phyloP scores from a whole-genome alignment of 2,888 invertebrate genomes.

The Drosophila barbarae region DNA sequence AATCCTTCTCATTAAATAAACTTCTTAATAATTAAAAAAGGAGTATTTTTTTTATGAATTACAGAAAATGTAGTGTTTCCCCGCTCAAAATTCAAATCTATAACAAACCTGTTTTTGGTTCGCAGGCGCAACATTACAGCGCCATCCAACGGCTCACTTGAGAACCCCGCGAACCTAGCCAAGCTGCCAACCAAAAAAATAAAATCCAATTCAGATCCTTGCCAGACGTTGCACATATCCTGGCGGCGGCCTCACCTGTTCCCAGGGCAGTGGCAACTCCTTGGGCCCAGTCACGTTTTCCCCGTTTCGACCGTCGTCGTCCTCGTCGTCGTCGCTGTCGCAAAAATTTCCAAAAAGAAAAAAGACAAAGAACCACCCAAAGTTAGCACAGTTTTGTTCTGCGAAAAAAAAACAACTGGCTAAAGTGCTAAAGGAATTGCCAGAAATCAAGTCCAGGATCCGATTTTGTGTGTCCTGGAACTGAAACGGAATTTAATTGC shows the following conservation, averaged over 20 bases:
- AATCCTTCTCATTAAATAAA: too few relatives aligned
- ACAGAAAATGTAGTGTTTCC: background rate
- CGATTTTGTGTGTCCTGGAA: background rate
- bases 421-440: background rate
- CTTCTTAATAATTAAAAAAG: background rate
- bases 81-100: background rate
- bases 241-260: slow-evolving; percentile 2
- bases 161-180: background rate
- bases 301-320: slow-evolving; percentile 10
- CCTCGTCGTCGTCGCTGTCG: slow-evolving; percentile 7
- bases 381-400: background rate
- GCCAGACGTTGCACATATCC: background rate
- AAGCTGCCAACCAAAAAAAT: background rate
- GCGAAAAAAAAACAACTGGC: background rate
- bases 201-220: background rate
- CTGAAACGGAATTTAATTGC: background rate
- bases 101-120: slow-evolving; percentile 1
- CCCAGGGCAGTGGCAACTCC: background rate
- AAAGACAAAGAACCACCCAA: background rate
- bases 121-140: background rate
- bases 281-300: slow-evolving; percentile 8
- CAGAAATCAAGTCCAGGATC: background rate
- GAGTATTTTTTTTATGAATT: too few relatives aligned
- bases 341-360: slow-evolving; percentile 1
- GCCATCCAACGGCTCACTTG: background rate